Evolutionary conservation across 2,797 vertebrate species (phyloP).

Genomic region (Babyrousa celebensis): DNA sequence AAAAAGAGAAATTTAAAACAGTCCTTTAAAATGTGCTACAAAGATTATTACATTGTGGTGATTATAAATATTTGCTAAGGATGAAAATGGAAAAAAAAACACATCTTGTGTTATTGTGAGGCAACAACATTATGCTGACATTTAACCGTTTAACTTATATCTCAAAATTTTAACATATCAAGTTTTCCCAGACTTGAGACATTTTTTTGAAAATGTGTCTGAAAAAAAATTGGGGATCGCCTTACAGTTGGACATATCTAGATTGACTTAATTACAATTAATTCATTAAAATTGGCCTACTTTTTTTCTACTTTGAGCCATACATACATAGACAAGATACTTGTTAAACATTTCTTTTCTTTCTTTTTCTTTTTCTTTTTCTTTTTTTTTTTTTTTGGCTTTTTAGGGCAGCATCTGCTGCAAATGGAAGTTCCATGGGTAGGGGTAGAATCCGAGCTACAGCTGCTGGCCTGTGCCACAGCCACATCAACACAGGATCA

Average conservation of each 20-base stretch:
- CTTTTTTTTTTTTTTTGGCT: no score
- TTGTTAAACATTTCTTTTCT: not conserved
- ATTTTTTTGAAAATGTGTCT: slow-evolving; percentile 56
- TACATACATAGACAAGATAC: not conserved
- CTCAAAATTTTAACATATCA: slow-evolving; percentile 45
- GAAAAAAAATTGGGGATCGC: not conserved
- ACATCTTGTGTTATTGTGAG: not conserved
- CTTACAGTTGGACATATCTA: slow-evolving; percentile 18
- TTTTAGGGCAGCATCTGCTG: no score
- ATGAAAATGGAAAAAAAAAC: not conserved
- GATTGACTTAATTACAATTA: slow-evolving; percentile 51
- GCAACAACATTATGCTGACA: not conserved
- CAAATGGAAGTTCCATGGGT: no score
- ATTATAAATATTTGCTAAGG: slow-evolving; percentile 30
- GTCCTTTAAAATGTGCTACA: slow-evolving; percentile 18
- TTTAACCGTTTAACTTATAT: slow-evolving; percentile 55
- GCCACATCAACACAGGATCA: no score
- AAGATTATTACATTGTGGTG: not conserved
- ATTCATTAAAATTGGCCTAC: not conserved
- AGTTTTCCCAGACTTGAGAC: not conserved
- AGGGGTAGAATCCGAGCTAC: no score
- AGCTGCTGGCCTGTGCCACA: no score
- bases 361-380: no score
- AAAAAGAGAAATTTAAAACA: slow-evolving; percentile 31
- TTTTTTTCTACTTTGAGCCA: slow-evolving; percentile 17